phyloP scores from a whole-genome alignment of 2,888 invertebrate genomes.

The Calephelis perditalis region DNA sequence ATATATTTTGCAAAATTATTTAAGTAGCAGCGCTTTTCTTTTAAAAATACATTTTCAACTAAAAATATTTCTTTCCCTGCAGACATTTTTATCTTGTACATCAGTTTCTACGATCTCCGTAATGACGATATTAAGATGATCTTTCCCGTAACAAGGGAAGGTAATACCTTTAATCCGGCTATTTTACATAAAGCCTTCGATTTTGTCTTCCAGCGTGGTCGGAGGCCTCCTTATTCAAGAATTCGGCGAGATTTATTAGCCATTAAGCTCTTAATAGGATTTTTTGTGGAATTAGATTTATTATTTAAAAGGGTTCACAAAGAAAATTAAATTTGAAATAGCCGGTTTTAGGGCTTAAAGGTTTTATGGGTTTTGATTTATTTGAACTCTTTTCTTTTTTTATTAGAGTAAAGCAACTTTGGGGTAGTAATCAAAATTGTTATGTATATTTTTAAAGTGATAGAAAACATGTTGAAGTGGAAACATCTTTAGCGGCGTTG shows the following conservation, averaged over 20 bases:
- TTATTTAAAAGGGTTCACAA: slow-evolving; percentile 2
- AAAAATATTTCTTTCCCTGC: no score
- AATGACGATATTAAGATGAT: slow-evolving; percentile 11
- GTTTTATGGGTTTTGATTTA: background rate
- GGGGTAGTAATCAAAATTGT: background rate
- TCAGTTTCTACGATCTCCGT: slow-evolving; percentile 6
- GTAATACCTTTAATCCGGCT: slow-evolving; percentile 48
- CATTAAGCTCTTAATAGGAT: slow-evolving; percentile 16
- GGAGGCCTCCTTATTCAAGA: slow-evolving; percentile 14
- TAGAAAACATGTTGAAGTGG: background rate
- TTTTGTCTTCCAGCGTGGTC: slow-evolving; percentile 13
- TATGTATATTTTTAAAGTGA: background rate
- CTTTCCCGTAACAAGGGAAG: slow-evolving; percentile 28
- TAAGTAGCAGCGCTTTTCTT: no score
- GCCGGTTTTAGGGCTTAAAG: background rate
- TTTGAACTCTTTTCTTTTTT: background rate
- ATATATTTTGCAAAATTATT: no score
- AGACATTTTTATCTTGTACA: no score
- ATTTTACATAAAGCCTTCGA: slow-evolving; percentile 48
- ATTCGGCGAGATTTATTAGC: slow-evolving; percentile 9
- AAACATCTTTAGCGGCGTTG: no score
- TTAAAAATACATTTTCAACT: no score
- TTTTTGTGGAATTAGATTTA: slow-evolving; percentile 12
- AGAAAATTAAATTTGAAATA: slow-evolving; percentile 1
- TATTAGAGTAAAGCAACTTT: background rate